Evolutionary conservation across 1,140 invertebrate genomes (phyloP).

Genomic region (Pseudomyrmex flavicornis): DNA sequence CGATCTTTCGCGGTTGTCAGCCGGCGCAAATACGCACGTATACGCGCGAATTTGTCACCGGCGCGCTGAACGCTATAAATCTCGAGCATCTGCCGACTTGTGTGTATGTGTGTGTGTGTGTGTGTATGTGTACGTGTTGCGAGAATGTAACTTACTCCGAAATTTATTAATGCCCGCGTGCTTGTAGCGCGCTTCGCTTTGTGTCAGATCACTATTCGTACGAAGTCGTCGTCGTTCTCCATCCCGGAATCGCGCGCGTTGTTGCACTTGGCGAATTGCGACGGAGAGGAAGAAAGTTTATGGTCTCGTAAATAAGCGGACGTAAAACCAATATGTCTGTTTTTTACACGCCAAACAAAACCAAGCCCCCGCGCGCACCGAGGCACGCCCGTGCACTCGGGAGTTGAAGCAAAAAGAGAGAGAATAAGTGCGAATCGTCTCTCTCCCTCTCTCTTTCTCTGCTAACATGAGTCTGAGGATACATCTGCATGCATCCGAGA

Average conservation of each 20-base stretch:
- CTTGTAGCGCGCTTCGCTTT: conserved; percentile 5
- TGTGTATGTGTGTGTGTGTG: neutral
- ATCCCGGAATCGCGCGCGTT: conserved; percentile 33
- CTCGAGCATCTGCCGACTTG: conserved; percentile 10
- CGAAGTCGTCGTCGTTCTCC: neutral
- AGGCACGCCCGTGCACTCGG: conserved; percentile 17
- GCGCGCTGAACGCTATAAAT: conserved; percentile 41
- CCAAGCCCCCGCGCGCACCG: conserved; percentile 24
- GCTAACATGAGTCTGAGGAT: conserved; percentile 33
- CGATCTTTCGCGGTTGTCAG: conserved; percentile 19
- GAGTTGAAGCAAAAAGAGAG: neutral
- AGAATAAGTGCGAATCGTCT: conserved; percentile 30
- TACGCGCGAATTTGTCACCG: conserved; percentile 37
- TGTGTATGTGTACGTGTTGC: neutral
- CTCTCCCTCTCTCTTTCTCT: neutral
- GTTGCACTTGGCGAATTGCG: conserved; percentile 70
- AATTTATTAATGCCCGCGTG: conserved; percentile 63
- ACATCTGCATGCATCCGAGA: conserved; percentile 54
- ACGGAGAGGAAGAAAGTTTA: conserved; percentile 72
- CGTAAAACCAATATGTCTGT: conserved; percentile 79
- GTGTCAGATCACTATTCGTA: conserved; percentile 12
- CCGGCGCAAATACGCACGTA: neutral
- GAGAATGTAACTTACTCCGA: conserved; percentile 43
- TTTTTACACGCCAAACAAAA: conserved; percentile 71
- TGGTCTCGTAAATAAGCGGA: conserved; percentile 80